Evolutionary conservation across 2,888 invertebrate species (phyloP).

Genomic region (Erebia epiphron): DNA sequence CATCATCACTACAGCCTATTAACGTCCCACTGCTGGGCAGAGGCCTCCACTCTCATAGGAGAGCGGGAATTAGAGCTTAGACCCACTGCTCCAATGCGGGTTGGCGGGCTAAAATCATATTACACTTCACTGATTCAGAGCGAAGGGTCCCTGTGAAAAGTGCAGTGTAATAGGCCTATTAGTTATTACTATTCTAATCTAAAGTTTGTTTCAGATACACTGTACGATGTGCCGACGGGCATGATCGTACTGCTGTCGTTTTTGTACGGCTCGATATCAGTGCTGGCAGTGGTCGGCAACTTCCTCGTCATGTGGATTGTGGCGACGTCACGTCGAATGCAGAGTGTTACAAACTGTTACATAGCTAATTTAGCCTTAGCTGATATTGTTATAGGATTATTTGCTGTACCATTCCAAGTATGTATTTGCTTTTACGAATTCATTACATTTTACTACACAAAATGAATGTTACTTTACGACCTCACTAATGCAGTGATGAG

Average conservation of each 20-base stretch:
- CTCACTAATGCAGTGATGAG: too few species aligned
- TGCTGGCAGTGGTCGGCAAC: slow-evolving; percentile 92
- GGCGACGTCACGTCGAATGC: slow-evolving; percentile 89
- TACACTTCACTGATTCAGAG: too few species aligned
- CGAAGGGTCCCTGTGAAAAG: too few species aligned
- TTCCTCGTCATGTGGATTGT: slow-evolving; percentile 94
- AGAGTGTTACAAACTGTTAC: slow-evolving; percentile 93
- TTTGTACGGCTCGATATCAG: slow-evolving; percentile 91
- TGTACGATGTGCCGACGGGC: slow-evolving; percentile 89
- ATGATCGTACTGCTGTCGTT: slow-evolving; percentile 89
- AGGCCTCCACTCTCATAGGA: too few species aligned
- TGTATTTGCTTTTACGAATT: slow-evolving; percentile 40
- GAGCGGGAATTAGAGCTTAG: too few species aligned
- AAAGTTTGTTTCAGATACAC: slow-evolving; percentile 67
- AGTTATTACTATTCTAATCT: not conserved
- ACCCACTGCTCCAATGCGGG: too few species aligned
- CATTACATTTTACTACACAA: too few species aligned
- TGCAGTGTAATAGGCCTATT: too few species aligned
- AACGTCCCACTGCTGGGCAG: too few species aligned
- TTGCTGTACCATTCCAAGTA: slow-evolving; percentile 90
- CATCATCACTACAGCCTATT: too few species aligned
- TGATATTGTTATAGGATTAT: slow-evolving; percentile 93
- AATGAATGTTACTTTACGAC: too few species aligned
- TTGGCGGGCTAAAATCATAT: too few species aligned
- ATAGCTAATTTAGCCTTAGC: slow-evolving; percentile 93